Base-by-base conservation (phyloP, 1,140 invertebrate genomes). In the Tyrophagus putrescentiae region DNA sequence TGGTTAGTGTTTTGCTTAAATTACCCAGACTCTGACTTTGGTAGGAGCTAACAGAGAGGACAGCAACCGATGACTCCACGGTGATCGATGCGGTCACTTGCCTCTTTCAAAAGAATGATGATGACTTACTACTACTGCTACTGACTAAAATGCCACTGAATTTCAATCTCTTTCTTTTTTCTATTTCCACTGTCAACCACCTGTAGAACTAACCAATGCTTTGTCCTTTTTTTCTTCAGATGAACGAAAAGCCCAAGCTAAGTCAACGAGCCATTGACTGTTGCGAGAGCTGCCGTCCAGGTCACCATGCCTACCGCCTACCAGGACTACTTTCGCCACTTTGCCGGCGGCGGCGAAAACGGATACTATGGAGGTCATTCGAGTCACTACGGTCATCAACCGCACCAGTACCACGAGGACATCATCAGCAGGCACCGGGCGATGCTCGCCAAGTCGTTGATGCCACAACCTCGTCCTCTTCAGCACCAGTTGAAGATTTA, bases 391-490 rank as follows among this genome's bases (percentile, higher is more conserved):
- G 13, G 32, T 13, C 39, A 54, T 54, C 52, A 34, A 31, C 25
- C 52, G 25, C 52, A 54, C 39, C 52, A 54, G 2, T 54, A 54
- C 27, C 52, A 54, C 39, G 52, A 54, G 25, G 52, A 54, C 27
- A 27, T 54, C 27, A 54, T 54, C 13, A 54, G 52, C 25, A 2
- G 52, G 39, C 52, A 54, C 39, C 4, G 52, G 25, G 31, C 32
- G 25, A 54, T 54, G n/a, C n/a, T n/a, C 5, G 39, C 13, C 25
- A 54, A 54, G n/a, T 54, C 13, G 25, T 11, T 2, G 11, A 31
- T 9, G 11, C 41, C 18, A 42, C 41, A 42, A 42, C 41, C 18
- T 21, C 41, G 25, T 21, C 41, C 18, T 21, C 41, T 21, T 21
- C 41, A 42, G 6, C 41, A 42, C 18, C 41, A 42, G 25, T 39